A percentile compares a stretch with the other conserved stretches of the same genome.
These are phyloP conservation scores for Bombus superbus DNA, from an alignment of 1,140 invertebrate genomes.

Conservation along the genomic window DNA sequence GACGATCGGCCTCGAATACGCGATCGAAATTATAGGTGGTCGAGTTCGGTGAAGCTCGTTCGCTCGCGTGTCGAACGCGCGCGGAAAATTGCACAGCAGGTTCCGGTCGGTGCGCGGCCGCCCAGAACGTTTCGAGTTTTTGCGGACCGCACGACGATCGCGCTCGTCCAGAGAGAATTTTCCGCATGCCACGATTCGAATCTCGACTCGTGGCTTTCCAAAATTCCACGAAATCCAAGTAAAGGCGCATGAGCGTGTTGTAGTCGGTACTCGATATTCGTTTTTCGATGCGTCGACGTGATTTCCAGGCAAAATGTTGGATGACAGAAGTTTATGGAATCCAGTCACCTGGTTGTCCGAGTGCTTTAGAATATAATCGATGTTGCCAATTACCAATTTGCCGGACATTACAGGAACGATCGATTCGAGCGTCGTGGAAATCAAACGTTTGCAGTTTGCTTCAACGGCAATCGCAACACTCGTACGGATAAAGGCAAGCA, in stretches of 20 bases:
- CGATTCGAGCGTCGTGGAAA: too few relatives aligned
- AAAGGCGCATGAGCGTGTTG: not conserved
- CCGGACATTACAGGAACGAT: too few relatives aligned
- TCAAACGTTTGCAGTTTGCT: too few relatives aligned
- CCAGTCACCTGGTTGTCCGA: too few relatives aligned
- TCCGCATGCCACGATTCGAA: not conserved
- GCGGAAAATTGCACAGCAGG: conserved; percentile 24
- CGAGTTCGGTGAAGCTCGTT: not conserved
- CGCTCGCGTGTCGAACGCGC: conserved; percentile 13
- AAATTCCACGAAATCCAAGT: not conserved
- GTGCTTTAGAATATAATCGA: too few relatives aligned
- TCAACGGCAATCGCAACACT: too few relatives aligned
- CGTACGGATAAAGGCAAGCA: not conserved
- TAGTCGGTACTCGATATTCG: not conserved
- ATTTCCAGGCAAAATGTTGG: too few relatives aligned
- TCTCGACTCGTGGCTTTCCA: not conserved
- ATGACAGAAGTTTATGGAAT: too few relatives aligned
- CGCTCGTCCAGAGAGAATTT: not conserved
- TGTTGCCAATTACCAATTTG: too few relatives aligned
- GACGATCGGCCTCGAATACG: conserved; percentile 5
- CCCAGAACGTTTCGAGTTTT: not conserved
- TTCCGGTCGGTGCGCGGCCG: not conserved
- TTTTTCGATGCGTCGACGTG: not conserved
- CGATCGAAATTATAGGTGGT: conserved; percentile 15
- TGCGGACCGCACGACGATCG: not conserved